These are phyloP conservation scores for Euplagia quadripunctaria DNA, from an alignment of 2,888 invertebrate genomes.

Conservation along the genomic window DNA sequence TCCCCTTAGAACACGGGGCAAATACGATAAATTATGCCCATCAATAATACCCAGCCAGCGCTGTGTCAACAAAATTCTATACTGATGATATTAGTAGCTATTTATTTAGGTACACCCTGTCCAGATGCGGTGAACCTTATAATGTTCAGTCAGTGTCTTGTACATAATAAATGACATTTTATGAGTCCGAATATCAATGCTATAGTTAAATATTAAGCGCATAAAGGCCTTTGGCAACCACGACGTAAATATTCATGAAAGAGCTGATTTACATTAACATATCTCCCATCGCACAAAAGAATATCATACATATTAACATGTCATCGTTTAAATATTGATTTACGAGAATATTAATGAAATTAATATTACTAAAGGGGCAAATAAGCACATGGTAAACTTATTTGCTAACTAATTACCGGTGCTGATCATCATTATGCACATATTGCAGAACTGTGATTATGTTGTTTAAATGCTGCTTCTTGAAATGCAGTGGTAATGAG, in stretches of 20 bases:
- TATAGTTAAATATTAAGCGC: conserved; percentile 51
- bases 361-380: not conserved
- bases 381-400: not conserved
- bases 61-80: conserved; percentile 81
- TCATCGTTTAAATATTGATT: not conserved
- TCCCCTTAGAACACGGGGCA: conserved; percentile 76
- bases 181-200: conserved; percentile 55
- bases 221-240: conserved; percentile 25
- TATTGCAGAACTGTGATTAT: not conserved
- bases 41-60: conserved; percentile 79
- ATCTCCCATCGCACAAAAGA: conserved; percentile 8
- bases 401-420: not conserved
- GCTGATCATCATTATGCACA: not conserved
- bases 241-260: conserved; percentile 14
- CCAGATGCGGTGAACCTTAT: conserved; percentile 53
- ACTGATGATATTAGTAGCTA: conserved; percentile 65
- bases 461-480: not conserved
- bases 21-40: conserved; percentile 82
- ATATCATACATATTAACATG: not conserved
- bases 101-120: conserved; percentile 55
- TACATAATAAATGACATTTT: conserved; percentile 61
- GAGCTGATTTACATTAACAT: conserved; percentile 6
- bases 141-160: conserved; percentile 55
- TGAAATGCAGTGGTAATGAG: no score
- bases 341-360: not conserved